Percentiles rank a stretch among this genome's conserved stretches.
Evolutionary conservation across 2,797 vertebrate species (phyloP).

Genomic region (Austrolebias charrua): DNA sequence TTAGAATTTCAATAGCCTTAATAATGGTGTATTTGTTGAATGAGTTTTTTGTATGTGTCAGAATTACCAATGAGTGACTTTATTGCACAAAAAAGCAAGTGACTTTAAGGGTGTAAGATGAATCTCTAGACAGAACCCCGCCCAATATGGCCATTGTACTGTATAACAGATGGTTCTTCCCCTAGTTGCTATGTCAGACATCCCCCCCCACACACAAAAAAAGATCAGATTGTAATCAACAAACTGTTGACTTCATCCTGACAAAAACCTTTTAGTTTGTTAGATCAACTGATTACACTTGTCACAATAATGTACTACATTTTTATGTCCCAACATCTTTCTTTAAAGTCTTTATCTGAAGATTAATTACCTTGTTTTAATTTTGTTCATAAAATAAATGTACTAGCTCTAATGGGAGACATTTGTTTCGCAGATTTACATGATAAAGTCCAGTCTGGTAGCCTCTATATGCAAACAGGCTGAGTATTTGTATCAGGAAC

Average conservation of each 20-base stretch:
- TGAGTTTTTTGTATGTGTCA: slow-evolving; percentile 4
- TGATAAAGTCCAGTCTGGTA: neutral
- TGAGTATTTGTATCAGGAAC: slow-evolving; percentile 30
- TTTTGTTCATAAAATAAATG: neutral
- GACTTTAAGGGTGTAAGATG: neutral
- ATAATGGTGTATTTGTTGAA: slow-evolving; percentile 19
- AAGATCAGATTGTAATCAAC: neutral
- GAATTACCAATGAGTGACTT: slow-evolving; percentile 3
- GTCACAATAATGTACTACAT: neutral
- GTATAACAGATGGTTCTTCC: neutral
- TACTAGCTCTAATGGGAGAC: neutral
- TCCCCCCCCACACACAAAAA: too few relatives aligned
- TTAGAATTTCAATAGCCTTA: slow-evolving; percentile 23
- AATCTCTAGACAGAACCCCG: neutral
- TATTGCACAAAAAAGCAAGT: slow-evolving; percentile 1
- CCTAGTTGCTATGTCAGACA: neutral
- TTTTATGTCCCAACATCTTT: neutral
- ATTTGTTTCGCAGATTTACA: slow-evolving; percentile 7
- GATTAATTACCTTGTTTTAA: neutral
- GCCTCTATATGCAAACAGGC: slow-evolving; percentile 30
- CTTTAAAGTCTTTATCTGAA: neutral
- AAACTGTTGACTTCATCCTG: neutral
- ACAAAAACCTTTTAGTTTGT: neutral
- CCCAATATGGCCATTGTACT: neutral
- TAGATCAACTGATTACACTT: neutral